Evolutionary conservation across 1,140 invertebrate genomes (phyloP), one percentile per base, ranked within the genome.

Genomic region (Drosophila prosaltans): DNA sequence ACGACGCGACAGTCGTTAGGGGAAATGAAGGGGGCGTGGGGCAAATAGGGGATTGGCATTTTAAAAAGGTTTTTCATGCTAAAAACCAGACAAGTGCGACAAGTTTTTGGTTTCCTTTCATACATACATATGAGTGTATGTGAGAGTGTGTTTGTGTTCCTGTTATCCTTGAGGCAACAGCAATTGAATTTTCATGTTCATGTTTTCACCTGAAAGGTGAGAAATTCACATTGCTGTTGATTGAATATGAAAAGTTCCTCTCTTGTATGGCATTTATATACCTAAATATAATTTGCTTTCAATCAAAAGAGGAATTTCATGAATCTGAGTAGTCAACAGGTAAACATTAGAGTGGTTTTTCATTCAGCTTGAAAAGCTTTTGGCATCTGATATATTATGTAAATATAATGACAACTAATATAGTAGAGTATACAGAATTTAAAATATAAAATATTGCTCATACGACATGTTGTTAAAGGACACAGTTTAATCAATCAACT

Each of bases 31-130:
- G 24, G 24, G 21, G 24, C 8, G 0, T 3, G 9, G 21, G 8
- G 39, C 10, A 40, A 40, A 5, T 8, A 8, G 6, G 9, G 45
- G 45, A 51, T 51, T 51, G 45, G 21, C 45, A 51, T 51, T 51
- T 51, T 51, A 51, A 51, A 51, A 51, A 51, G 45, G 45, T 51
- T 51, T 51, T 51, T 51, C 45, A 51, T 51, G 45, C 45, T 51
- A 51, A 51, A 51, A 51, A 51, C 45, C 45, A 51, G 45, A 51
- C 45, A 51, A 51, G 45, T 51, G 24, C 45, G 45, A 51, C 45
- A 51, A 51, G 45, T 51, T 51, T 51, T 51, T 24, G 24, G 45
- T 51, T 51, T 26, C 45, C 45, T 26, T 51, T 26, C 9, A 51
- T 10, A 26, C 9, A 51, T 26, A 51, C 8, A 51, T 2, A 24